Conservation (phyloP, 2,888 invertebrate species). For the Hyposoter didymator region DNA sequence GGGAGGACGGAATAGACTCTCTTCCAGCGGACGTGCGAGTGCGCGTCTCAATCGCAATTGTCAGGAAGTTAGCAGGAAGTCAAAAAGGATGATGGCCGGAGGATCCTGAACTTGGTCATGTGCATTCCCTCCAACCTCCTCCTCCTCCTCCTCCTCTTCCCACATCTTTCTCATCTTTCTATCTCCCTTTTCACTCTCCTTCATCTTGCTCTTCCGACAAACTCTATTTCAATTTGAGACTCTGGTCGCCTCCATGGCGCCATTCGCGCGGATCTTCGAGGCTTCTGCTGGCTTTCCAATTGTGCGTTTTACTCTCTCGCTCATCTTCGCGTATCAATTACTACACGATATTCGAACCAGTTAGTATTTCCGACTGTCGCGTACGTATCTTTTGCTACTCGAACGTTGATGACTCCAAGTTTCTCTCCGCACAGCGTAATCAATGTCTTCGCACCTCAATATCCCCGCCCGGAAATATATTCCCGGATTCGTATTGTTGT, state of each 20-base stretch:
- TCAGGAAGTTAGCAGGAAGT: constrained; percentile 62
- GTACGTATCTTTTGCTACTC: neutral
- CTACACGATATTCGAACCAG: neutral
- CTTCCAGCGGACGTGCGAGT: constrained; percentile 48
- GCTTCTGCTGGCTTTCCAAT: neutral
- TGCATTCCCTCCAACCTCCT: constrained; percentile 17
- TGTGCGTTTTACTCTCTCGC: neutral
- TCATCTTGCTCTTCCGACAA: constrained; percentile 8
- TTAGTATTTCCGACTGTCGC: neutral
- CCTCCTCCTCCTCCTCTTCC: neutral
- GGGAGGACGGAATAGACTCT: constrained; percentile 44
- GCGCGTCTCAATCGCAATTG: constrained; percentile 53
- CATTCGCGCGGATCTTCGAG: neutral
- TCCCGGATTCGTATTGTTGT: neutral
- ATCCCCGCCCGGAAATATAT: neutral
- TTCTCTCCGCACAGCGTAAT: neutral
- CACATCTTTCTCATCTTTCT: neutral
- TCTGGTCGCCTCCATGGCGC: neutral
- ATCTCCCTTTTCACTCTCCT: neutral
- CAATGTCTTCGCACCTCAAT: neutral
- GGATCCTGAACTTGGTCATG: constrained; percentile 34
- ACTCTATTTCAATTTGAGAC: constrained; percentile 45
- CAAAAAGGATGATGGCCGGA: constrained; percentile 42
- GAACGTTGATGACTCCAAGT: neutral
- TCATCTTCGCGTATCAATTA: constrained; percentile 21